Evolutionary conservation across 2,888 invertebrate species (phyloP).

Genomic region (Hypercompe scribonia): DNA sequence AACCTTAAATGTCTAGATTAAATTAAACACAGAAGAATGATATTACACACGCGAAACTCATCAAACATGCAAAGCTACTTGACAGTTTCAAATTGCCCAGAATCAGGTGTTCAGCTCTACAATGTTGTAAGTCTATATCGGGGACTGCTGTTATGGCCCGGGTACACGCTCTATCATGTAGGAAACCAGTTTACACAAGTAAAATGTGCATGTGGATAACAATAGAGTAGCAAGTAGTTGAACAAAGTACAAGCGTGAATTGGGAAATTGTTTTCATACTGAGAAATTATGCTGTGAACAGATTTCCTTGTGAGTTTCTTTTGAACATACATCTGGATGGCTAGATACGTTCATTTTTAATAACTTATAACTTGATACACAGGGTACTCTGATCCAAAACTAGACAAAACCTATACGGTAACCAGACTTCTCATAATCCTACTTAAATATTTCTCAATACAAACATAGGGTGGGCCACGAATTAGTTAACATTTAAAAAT

Average conservation of each 20-base stretch:
- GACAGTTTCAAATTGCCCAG: slow-evolving; percentile 30
- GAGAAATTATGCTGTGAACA: no score
- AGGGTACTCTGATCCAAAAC: no score
- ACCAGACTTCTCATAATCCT: no score
- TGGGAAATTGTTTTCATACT: background rate
- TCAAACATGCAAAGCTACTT: slow-evolving; percentile 34
- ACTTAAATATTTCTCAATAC: no score
- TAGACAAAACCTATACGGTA: no score
- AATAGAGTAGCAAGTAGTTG: background rate
- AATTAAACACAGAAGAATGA: slow-evolving; percentile 12
- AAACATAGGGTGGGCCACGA: no score
- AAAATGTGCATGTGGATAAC: background rate
- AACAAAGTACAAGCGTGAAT: background rate
- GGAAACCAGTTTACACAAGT: background rate
- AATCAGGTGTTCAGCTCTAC: slow-evolving; percentile 39
- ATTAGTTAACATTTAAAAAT: no score
- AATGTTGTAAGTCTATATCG: background rate
- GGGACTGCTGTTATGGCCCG: background rate
- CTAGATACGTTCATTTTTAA: no score
- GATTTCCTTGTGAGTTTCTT: no score
- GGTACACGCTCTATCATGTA: background rate
- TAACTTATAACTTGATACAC: no score
- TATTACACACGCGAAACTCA: slow-evolving; percentile 29
- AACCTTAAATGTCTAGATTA: background rate
- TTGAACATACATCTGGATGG: no score